phyloP scores from a whole-genome alignment of 2,888 invertebrate species.

The Drosophila meridiana region DNA sequence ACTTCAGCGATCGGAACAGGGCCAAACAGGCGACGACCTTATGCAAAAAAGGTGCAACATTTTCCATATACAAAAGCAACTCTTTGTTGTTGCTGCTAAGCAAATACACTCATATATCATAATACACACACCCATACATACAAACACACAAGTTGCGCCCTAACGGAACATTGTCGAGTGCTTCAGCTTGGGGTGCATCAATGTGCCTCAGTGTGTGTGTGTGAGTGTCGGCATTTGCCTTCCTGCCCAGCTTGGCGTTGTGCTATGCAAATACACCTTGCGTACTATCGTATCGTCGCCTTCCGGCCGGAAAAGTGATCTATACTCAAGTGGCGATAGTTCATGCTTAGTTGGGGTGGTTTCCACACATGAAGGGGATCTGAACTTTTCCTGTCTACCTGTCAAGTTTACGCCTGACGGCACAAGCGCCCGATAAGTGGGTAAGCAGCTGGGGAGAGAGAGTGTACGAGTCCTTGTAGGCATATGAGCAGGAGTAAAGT shows the following conservation, averaged over 20 bases:
- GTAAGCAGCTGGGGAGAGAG: constrained; percentile 54
- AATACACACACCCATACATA: not conserved
- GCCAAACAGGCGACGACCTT: constrained; percentile 58
- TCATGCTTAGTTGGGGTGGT: constrained; percentile 50
- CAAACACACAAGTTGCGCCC: constrained; percentile 38
- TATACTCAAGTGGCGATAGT: constrained; percentile 55
- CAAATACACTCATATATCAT: constrained; percentile 43
- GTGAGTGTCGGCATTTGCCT: constrained; percentile 39
- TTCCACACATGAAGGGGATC: constrained; percentile 29
- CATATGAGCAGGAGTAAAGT: constrained; percentile 29
- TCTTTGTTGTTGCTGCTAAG: constrained; percentile 72
- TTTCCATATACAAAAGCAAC: constrained; percentile 72
- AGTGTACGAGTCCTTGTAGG: constrained; percentile 54
- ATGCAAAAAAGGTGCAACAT: constrained; percentile 78
- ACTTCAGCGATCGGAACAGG: constrained; percentile 30
- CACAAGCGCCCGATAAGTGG: constrained; percentile 57
- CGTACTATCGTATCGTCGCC: constrained; percentile 50
- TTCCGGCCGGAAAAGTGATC: constrained; percentile 73
- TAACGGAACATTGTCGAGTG: constrained; percentile 57
- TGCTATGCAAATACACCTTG: constrained; percentile 77
- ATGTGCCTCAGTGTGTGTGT: constrained; percentile 21
- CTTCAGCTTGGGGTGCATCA: constrained; percentile 36
- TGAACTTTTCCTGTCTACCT: constrained; percentile 71
- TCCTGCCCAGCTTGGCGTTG: constrained; percentile 15
- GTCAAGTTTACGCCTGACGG: constrained; percentile 76